Evolutionary conservation across 2,797 vertebrate species (phyloP), one percentile per base, ranked within the genome.

Genomic region (Chrysocyon brachyurus): DNA sequence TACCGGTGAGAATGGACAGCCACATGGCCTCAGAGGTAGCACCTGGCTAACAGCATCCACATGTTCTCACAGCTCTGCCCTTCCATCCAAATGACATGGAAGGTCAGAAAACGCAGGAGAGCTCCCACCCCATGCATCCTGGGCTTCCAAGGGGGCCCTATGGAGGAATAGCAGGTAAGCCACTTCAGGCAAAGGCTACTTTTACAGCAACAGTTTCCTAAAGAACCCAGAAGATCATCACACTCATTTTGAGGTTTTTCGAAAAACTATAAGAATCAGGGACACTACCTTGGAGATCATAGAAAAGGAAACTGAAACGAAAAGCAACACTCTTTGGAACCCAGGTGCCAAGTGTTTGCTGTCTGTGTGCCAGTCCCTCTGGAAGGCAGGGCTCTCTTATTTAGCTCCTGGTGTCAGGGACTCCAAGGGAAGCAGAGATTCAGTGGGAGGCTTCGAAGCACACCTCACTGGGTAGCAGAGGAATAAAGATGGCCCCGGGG

Each of bases 1-100:
- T 0, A 5, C 16, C 12, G 2, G 1, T 84, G 94, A 82, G 0
- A 10, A 64, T n/a, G 12, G 66, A 66, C 0, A 17, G 2, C 0
- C 10, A 33, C 40, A 0, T 49, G 1, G 89, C 46, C 57, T 87
- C 15, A 24, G 17, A 90, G 63, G 1, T 40, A 12, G 4, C 24
- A 2, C 11, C 2, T 4, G 1, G 3, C 1, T 0, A 40, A 21
- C 1, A 2, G 2, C 6, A 17, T 19, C 15, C 61, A 19, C 15
- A 26, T 7, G 8, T 0, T 7, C 15, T 63, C 56, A 31, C 16
- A 46, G 22, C 28, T 57, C 59, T 33, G 61, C 46, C 31, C 63
- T 33, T 59, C 26, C 68, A 52, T 24, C 7, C 24, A 52, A 36
- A 19, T 24, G 24, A 28, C 12, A 21, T 2, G 7, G 57, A 31